Percentiles rank a stretch among this genome's conserved stretches.
These are phyloP conservation scores for Grantiella picta DNA, from an alignment of 2,113 vertebrate genomes.

Conservation along the genomic window DNA sequence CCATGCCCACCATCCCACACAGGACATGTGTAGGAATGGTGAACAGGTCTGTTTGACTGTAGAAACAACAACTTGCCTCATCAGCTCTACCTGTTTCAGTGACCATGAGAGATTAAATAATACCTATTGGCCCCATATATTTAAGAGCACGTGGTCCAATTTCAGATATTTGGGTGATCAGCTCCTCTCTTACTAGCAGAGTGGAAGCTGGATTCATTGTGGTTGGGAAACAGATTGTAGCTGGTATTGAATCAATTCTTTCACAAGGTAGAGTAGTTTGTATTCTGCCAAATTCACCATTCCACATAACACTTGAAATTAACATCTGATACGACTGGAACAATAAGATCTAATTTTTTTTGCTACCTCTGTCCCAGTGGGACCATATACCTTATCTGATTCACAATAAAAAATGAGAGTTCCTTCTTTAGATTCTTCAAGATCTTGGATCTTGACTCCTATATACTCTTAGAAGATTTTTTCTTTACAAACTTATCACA, in stretches of 20 bases:
- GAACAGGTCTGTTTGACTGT: not conserved
- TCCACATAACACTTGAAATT: not conserved
- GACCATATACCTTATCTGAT: not conserved
- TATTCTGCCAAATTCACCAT: not conserved
- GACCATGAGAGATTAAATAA: not conserved
- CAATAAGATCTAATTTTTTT: not conserved
- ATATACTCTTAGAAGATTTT: not conserved
- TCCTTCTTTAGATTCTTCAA: not conserved
- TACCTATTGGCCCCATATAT: not conserved
- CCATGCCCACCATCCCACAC: not conserved
- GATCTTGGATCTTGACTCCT: not conserved
- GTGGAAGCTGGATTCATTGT: not conserved
- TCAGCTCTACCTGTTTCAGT: not conserved
- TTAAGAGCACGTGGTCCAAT: not conserved
- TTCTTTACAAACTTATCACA: not conserved
- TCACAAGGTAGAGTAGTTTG: not conserved
- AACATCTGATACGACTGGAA: not conserved
- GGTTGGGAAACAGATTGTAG: not conserved
- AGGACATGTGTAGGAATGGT: not conserved
- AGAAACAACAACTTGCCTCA: not conserved
- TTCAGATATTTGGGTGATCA: not conserved
- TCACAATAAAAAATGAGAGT: not conserved
- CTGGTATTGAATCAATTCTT: rapidly evolving
- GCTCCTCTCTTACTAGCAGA: not conserved
- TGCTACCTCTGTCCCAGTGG: not conserved